Percentiles rank a stretch among this genome's conserved stretches.
Evolutionary conservation across 2,797 vertebrate genomes (phyloP).

Genomic region (Crenuchus spilurus): DNA sequence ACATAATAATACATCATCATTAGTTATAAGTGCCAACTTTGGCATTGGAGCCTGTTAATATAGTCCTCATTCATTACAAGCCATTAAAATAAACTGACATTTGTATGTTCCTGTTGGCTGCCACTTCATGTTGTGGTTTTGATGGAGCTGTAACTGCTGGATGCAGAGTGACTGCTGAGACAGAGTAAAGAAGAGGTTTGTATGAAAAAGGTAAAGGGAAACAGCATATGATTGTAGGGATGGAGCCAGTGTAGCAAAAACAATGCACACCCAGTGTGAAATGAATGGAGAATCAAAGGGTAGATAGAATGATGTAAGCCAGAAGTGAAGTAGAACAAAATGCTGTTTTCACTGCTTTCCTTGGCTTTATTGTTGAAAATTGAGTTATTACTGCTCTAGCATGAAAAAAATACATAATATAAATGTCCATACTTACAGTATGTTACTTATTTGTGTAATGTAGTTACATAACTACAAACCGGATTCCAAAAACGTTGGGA

Average conservation of each 20-base stretch:
- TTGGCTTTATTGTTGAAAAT: neutral
- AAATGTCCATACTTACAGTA: neutral
- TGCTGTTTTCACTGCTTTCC: neutral
- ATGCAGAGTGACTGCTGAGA: neutral
- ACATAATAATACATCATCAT: neutral
- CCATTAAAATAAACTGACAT: neutral
- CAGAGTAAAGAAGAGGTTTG: constrained; percentile 15
- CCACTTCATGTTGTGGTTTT: neutral
- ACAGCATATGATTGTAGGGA: constrained; percentile 20
- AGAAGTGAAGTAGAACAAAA: neutral
- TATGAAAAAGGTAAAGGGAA: constrained; percentile 18
- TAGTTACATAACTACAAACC: too few species aligned
- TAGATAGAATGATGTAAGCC: constrained; percentile 36
- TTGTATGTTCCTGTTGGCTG: neutral
- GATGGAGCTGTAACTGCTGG: neutral
- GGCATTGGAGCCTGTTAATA: neutral
- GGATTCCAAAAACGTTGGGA: too few species aligned
- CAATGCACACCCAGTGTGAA: neutral
- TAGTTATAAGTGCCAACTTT: neutral
- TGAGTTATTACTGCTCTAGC: neutral
- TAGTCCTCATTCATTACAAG: neutral
- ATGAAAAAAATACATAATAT: neutral
- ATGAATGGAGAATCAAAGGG: neutral
- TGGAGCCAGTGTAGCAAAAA: neutral
- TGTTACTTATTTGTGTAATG: constrained; percentile 8